These are phyloP conservation scores for Lates japonicus DNA, from an alignment of 2,797 vertebrate species.

Conservation along the genomic window DNA sequence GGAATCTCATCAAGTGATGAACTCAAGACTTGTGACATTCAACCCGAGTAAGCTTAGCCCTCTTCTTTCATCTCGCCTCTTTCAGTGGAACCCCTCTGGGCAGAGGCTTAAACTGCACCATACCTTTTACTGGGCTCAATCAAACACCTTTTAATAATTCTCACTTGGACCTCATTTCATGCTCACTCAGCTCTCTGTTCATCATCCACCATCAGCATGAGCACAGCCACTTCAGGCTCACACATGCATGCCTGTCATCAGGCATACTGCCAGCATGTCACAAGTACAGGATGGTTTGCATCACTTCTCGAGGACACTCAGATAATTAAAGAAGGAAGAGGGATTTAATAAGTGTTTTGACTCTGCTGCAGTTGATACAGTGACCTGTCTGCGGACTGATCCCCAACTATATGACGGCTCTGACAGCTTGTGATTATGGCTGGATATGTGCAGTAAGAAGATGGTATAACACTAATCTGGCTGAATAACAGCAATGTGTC, in stretches of 20 bases:
- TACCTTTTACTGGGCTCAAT: constrained; percentile 67
- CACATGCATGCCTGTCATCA: constrained; percentile 70
- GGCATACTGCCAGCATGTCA: constrained; percentile 75
- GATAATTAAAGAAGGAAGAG: constrained; percentile 82
- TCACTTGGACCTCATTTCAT: constrained; percentile 61
- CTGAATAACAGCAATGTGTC: constrained; percentile 78
- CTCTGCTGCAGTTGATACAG: constrained; percentile 69
- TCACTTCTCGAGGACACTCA: constrained; percentile 76
- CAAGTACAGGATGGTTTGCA: constrained; percentile 75
- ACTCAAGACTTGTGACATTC: constrained; percentile 49
- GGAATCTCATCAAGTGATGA: constrained; percentile 59
- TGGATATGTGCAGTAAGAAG: constrained; percentile 77
- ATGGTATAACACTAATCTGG: constrained; percentile 79
- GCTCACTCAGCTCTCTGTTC: constrained; percentile 73
- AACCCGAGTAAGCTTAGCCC: constrained; percentile 37
- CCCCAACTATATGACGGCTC: constrained; percentile 61
- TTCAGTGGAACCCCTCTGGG: constrained; percentile 52
- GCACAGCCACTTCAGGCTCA: constrained; percentile 67
- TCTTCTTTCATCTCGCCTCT: constrained; percentile 61
- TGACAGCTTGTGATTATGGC: constrained; percentile 81
- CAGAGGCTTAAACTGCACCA: constrained; percentile 62
- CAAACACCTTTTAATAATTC: constrained; percentile 75
- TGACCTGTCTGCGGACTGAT: constrained; percentile 80
- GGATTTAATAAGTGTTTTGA: constrained; percentile 80
- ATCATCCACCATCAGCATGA: constrained; percentile 68